A percentile compares a stretch with the other conserved stretches of the same genome.
These are phyloP conservation scores for Agrochola macilenta DNA, from an alignment of 2,888 invertebrate species.

Conservation along the genomic window DNA sequence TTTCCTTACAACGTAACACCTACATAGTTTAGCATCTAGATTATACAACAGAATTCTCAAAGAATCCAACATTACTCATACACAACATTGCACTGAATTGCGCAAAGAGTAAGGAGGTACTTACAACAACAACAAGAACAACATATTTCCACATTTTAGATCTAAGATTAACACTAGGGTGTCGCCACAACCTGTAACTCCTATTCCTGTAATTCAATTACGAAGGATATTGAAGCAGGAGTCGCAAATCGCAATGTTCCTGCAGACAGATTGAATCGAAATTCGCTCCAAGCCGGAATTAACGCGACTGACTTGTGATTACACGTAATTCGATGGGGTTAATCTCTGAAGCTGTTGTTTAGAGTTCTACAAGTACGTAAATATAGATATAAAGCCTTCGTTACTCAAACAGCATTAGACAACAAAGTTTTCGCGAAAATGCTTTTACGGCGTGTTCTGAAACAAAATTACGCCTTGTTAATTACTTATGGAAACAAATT, in stretches of 20 bases:
- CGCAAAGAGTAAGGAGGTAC: conserved; percentile 7
- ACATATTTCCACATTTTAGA: conserved; percentile 8
- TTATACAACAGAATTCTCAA: conserved; percentile 47
- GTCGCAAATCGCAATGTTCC: conserved; percentile 35
- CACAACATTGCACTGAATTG: conserved; percentile 13
- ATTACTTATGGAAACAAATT: conserved; percentile 48
- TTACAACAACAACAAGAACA: not conserved
- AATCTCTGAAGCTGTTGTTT: conserved; percentile 53
- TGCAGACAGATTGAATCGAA: conserved; percentile 49
- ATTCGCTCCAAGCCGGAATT: conserved; percentile 45
- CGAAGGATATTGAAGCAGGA: conserved; percentile 43
- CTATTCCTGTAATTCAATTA: conserved; percentile 35
- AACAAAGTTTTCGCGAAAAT: conserved; percentile 42
- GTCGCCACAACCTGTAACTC: conserved; percentile 37
- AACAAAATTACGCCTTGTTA: conserved; percentile 53
- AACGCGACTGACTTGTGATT: conserved; percentile 51
- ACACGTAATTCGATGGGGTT: conserved; percentile 54
- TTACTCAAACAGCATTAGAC: conserved; percentile 49
- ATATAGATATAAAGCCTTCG: conserved; percentile 35
- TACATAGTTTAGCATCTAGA: conserved; percentile 47
- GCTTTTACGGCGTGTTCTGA: conserved; percentile 46
- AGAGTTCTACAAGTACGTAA: conserved; percentile 30
- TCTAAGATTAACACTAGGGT: not conserved
- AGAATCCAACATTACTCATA: conserved; percentile 15
- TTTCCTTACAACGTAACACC: conserved; percentile 47